phyloP scores from a whole-genome alignment of 2,113 vertebrate genomes.

The Ptilonorhynchus violaceus region DNA sequence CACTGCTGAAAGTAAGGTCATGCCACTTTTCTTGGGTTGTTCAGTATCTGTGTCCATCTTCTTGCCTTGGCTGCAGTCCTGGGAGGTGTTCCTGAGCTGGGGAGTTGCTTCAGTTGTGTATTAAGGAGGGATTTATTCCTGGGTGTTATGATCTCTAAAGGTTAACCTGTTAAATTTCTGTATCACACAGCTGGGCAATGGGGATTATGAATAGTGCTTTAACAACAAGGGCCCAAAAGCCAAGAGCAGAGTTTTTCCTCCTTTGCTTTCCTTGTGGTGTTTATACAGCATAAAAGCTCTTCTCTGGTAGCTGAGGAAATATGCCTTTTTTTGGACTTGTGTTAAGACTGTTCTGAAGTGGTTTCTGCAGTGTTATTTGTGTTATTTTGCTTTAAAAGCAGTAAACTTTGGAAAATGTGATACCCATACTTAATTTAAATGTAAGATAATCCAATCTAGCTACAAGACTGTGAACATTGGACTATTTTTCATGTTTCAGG shows the following conservation, averaged over 20 bases:
- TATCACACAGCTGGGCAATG: background rate
- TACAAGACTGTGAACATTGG: background rate
- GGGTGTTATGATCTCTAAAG: background rate
- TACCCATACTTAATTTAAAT: background rate
- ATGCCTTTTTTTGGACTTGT: background rate
- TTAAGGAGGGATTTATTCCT: background rate
- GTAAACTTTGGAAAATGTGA: background rate
- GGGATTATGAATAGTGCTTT: background rate
- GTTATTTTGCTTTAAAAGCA: background rate
- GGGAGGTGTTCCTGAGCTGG: background rate
- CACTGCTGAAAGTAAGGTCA: background rate
- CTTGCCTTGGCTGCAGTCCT: background rate
- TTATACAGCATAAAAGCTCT: background rate
- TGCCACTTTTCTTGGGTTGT: background rate
- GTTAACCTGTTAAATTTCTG: background rate
- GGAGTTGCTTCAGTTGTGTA: background rate
- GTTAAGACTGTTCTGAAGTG: background rate
- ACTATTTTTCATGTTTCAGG: background rate
- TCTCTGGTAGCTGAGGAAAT: background rate
- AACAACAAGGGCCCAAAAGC: background rate
- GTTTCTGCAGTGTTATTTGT: background rate
- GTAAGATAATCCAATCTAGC: background rate
- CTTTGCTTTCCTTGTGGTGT: background rate
- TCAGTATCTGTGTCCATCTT: accelerated
- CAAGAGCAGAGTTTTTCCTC: background rate